Conservation (phyloP, 2,113 vertebrate genomes). For the Syngnathoides biaculeatus region DNA sequence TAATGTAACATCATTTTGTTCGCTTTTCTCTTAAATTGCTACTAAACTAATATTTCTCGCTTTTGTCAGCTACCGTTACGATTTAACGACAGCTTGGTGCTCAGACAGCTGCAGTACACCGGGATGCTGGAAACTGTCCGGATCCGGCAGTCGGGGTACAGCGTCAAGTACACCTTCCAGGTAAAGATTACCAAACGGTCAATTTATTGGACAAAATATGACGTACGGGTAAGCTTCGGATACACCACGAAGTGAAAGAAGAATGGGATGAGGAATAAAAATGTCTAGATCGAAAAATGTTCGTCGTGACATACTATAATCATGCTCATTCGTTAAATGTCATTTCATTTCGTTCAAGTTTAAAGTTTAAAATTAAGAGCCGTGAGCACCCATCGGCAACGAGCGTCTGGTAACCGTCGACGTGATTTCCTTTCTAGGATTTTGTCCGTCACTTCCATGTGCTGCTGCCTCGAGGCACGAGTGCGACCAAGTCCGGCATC, state of each 20-base stretch:
- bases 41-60: background rate
- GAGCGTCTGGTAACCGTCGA: background rate
- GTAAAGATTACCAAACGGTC: conserved; percentile 55
- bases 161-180: conserved; percentile 94
- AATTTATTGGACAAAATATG: background rate
- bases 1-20: background rate
- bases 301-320: too few relatives aligned
- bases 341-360: too few relatives aligned
- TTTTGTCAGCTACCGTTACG: conserved; percentile 82
- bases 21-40: background rate
- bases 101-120: conserved; percentile 91
- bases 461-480: conserved; percentile 80
- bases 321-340: too few relatives aligned
- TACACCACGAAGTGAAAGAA: too few relatives aligned
- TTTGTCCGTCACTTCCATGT: conserved; percentile 91
- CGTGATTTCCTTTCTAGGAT: conserved; percentile 71
- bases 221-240: background rate
- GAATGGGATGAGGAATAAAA: too few relatives aligned
- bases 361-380: too few relatives aligned
- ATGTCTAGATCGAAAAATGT: too few relatives aligned
- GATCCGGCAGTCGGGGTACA: conserved; percentile 94
- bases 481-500: conserved; percentile 81
- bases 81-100: conserved; percentile 87
- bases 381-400: too few relatives aligned
- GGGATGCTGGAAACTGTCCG: conserved; percentile 96